Base-by-base conservation (phyloP, 2,113 vertebrate genomes). In the Lichenostomus cassidix region DNA sequence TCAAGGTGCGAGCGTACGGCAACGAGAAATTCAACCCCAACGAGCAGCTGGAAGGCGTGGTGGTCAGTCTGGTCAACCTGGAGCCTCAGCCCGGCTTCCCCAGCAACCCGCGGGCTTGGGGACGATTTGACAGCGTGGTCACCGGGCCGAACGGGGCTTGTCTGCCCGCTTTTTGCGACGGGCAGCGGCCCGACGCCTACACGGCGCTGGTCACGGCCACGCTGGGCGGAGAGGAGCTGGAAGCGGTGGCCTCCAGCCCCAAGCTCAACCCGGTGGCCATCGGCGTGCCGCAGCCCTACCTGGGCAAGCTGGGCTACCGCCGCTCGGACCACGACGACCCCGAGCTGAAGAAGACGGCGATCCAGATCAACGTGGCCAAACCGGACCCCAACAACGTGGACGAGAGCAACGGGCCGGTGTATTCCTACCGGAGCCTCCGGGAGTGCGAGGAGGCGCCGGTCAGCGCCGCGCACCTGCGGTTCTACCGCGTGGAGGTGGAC, bases 41-140 rank as follows among this genome's bases (percentile, higher is more conserved):
- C 6, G 99, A 99, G 96, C 99, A 99, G 86, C 93, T 99, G 80
- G 98, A 99, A 58, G 99, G 99, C 24, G 98, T 99, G 8, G 99
- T 99, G 25, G 92, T 99, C 89, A 99, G 80, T 58, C 96, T 99
- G 49, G 97, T 99, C 90, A 99, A 99, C 95, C 93, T 99, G 82
- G 99, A 99, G 92, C 99, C 99, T 3, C 98, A 98, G 50, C 98
- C 99, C 0, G 99, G 99, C 68, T 99, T 97, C 79, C 98, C 98
- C 0, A 97, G 98, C 82, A 99, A 99, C 81, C 99, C 99, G 1
- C 98, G 99, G 59, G 99, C 99, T 1, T 99, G 99, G 99, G 99
- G 99, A 3, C 98, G 99, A 41, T 99, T 99, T 58, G 99, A 99
- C 97, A 99, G 99, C n/a, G 98, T 98, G 9, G 98, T 99, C 93